Conservation (phyloP, 92 coral and sea anemone species). For the Porites rus region DNA sequence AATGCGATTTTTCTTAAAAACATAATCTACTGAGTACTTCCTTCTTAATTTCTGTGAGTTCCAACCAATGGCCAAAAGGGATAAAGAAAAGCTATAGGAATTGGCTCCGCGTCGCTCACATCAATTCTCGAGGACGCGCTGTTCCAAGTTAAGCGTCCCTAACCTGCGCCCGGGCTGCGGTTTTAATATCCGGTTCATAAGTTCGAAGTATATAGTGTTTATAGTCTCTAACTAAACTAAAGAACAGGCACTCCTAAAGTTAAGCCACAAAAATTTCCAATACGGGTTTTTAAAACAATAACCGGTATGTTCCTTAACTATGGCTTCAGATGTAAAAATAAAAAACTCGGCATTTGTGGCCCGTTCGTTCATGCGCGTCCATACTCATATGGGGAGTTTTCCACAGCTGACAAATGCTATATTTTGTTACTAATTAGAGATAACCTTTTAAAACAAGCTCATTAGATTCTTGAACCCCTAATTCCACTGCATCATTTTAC, state of each 20-base stretch:
- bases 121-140: no score
- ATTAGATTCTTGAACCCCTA: constrained; percentile 25
- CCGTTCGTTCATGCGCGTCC: background rate
- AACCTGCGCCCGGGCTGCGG: background rate
- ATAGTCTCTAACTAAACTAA: background rate
- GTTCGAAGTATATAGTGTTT: background rate
- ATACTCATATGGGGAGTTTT: background rate
- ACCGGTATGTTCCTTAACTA: no score
- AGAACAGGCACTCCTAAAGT: background rate
- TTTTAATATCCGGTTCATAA: background rate
- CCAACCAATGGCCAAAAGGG: background rate
- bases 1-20: background rate
- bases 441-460: constrained; percentile 39
- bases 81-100: no score
- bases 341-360: background rate
- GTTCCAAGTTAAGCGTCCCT: background rate
- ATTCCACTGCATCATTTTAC: constrained; percentile 33
- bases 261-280: background rate
- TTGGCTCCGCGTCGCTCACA: no score
- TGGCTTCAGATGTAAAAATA: background rate
- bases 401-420: background rate
- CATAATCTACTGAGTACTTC: background rate
- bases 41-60: background rate
- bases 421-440: constrained; percentile 2
- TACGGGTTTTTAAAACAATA: background rate